Conservation (phyloP, 1,140 invertebrate genomes). For the Drosophila melanica region DNA sequence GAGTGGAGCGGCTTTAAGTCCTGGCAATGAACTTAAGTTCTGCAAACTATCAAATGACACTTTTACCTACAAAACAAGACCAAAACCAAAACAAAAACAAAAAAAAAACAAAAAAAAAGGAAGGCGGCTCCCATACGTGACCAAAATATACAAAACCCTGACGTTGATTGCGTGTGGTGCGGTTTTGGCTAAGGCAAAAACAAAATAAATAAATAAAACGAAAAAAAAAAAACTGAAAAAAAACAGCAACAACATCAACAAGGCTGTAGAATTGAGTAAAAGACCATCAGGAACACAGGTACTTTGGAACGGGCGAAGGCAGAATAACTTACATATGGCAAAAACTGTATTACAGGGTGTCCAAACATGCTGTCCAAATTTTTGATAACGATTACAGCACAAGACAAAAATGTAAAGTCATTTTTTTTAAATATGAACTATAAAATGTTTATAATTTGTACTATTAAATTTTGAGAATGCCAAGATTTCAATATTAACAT, state of each 20-base stretch:
- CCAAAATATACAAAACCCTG: slow-evolving; percentile 67
- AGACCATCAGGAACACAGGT: slow-evolving; percentile 13
- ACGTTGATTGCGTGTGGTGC: slow-evolving; percentile 70
- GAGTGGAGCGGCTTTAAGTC: slow-evolving; percentile 54
- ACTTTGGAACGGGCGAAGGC: slow-evolving; percentile 3
- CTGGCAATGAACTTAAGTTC: slow-evolving; percentile 35
- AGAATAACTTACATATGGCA: slow-evolving; percentile 33
- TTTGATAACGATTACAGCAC: background rate
- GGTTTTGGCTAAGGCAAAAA: slow-evolving; percentile 35
- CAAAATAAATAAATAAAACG: background rate
- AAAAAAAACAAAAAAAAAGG: background rate
- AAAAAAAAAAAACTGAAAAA: slow-evolving; percentile 9
- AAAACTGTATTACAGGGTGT: slow-evolving; percentile 30
- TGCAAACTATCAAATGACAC: slow-evolving; percentile 69
- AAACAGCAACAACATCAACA: slow-evolving; percentile 34
- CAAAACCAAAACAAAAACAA: too few relatives aligned
- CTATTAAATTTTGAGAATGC: background rate
- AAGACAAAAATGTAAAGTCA: too few relatives aligned
- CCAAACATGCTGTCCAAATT: background rate
- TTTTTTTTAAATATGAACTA: too few relatives aligned
- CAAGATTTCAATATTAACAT: background rate
- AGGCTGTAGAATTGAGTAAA: slow-evolving; percentile 5
- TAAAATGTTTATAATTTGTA: too few relatives aligned
- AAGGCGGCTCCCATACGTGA: slow-evolving; percentile 54
- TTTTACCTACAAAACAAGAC: slow-evolving; percentile 44